Evolutionary conservation across 2,888 invertebrate genomes (phyloP), one percentile per base, ranked within the genome.

Genomic region (Metellina segmentata): DNA sequence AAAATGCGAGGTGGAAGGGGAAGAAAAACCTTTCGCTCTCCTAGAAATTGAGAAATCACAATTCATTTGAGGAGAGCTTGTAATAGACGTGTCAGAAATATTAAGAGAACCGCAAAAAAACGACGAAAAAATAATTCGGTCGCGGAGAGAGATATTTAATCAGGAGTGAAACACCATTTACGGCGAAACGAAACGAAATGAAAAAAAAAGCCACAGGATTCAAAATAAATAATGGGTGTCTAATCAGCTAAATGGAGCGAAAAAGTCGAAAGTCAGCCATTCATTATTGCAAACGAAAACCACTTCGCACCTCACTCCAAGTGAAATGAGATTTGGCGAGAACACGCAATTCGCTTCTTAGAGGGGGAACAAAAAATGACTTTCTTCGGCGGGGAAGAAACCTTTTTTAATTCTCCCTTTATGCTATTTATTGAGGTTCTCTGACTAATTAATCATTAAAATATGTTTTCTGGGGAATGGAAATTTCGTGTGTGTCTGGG

Each of bases 231-330:
- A 16, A 79, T 69, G 61, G 53, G 53, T 79, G 20, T 49, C 61
- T 79, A 79, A 79, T 79, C 79, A 79, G 34, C 53, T 8, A 79
- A 79, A 79, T 79, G 79, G 53, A 79, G 34, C 8, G 48, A 11
- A 79, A 61, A 79, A 79, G 79, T 79, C 79, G 13, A 34, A 79
- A 20, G 34, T 79, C 79, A 79, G 79, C 19, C 53, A 79, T 79
- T 79, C 53, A 79, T 79, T 79, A 79, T 61, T 34, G 16, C 19
- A 8, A 16, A 34, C 34, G 34, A 34, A 34, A 34, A 34, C 13
- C 16, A 13, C 20, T 53, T 61, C 61, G 11, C 79, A 53, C 61
- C 79, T 79, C 34, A 1, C 53, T 20, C n/a, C 9, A 52, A 53
- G 51, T 51, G 6, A 77, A 77, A 51, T 19, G 52, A 19, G 53